phyloP scores from a whole-genome alignment of 2,888 invertebrate genomes.

The Conops quadrifasciatus region DNA sequence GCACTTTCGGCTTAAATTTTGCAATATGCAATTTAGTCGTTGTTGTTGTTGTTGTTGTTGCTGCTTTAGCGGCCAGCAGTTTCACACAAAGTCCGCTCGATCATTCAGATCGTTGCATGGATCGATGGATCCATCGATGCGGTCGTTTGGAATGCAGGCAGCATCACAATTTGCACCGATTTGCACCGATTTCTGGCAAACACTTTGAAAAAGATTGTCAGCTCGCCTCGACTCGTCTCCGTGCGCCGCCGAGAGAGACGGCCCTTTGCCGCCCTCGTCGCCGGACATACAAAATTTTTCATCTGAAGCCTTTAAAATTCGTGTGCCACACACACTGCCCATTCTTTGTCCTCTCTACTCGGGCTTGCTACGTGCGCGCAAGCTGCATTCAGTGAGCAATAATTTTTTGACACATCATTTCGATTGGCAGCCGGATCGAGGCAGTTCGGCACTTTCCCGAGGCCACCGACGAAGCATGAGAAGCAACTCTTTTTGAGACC shows the following conservation, averaged over 20 bases:
- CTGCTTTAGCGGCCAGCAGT: background rate
- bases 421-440: background rate
- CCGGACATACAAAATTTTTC: no score
- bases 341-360: background rate
- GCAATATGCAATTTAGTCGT: background rate
- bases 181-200: no score
- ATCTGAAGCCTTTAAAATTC: no score
- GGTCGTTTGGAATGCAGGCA: no score
- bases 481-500: background rate
- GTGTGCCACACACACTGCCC: background rate
- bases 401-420: constrained; percentile 6
- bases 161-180: no score
- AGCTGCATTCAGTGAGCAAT: constrained; percentile 1
- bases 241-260: no score
- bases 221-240: no score
- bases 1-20: background rate
- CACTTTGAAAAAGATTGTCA: no score
- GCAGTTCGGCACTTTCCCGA: background rate
- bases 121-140: no score
- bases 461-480: background rate
- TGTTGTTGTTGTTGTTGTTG: background rate
- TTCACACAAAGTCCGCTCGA: no score
- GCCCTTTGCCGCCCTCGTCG: no score
- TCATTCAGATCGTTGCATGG: no score
- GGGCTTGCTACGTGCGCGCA: background rate